A percentile compares a stretch with the other conserved stretches of the same genome.
These are phyloP conservation scores for Volucella inflata DNA, from an alignment of 2,888 invertebrate genomes.

Conservation along the genomic window DNA sequence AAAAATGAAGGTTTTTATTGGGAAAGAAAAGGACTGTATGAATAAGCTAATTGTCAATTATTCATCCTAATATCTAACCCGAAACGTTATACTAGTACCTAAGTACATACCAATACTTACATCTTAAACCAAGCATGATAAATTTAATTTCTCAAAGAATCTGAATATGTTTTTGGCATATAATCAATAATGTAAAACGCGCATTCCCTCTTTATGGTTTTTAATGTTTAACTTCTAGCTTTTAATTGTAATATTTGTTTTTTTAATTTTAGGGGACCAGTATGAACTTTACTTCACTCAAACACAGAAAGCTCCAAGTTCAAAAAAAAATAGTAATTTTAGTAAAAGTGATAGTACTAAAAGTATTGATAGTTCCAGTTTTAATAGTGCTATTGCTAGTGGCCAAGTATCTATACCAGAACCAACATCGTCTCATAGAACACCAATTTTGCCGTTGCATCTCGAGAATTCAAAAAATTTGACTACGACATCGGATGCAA, in stretches of 20 bases:
- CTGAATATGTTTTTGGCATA: too few species aligned
- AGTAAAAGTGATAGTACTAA: slow-evolving; percentile 45
- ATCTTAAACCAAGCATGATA: too few species aligned
- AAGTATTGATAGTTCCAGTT: slow-evolving; percentile 46
- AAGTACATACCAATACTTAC: too few species aligned
- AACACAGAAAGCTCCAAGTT: slow-evolving; percentile 65
- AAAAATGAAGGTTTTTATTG: too few species aligned
- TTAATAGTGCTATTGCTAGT: slow-evolving; percentile 24
- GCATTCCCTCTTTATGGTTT: background rate
- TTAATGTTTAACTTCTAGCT: background rate
- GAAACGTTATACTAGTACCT: too few species aligned
- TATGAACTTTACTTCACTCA: slow-evolving; percentile 76
- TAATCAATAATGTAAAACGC: background rate
- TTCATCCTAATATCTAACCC: too few species aligned
- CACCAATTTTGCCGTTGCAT: slow-evolving; percentile 2
- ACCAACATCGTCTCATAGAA: background rate
- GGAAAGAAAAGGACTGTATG: too few species aligned
- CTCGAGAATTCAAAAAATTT: slow-evolving; percentile 11
- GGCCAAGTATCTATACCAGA: slow-evolving; percentile 40
- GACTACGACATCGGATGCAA: slow-evolving; percentile 37
- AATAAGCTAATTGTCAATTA: too few species aligned
- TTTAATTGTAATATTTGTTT: slow-evolving; percentile 3
- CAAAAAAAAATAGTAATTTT: slow-evolving; percentile 37
- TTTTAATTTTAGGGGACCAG: slow-evolving; percentile 76
- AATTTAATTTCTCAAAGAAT: too few species aligned